Evolutionary conservation across 2,113 vertebrate genomes (phyloP).

Genomic region (Blennius ocellaris): DNA sequence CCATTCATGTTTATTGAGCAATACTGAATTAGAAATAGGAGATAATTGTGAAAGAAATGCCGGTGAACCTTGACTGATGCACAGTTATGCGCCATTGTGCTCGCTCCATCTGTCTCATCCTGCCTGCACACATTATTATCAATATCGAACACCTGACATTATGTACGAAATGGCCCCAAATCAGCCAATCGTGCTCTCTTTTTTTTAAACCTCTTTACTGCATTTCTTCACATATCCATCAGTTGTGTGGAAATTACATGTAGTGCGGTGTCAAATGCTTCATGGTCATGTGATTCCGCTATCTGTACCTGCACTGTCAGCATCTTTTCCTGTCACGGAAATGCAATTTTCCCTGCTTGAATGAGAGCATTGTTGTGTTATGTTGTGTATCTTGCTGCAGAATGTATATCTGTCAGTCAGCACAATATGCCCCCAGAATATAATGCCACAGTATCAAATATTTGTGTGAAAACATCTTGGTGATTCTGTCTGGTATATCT

Average conservation of each 20-base stretch:
- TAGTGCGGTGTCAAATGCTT: conserved; percentile 23
- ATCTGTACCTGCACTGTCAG: conserved; percentile 66
- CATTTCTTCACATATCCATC: conserved; percentile 12
- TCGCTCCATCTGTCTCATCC: not conserved
- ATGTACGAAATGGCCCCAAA: conserved; percentile 29
- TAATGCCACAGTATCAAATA: conserved; percentile 32
- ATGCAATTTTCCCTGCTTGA: conserved; percentile 52
- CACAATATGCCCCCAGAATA: conserved; percentile 36
- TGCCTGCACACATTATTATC: conserved; percentile 39
- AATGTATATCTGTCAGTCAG: conserved; percentile 49
- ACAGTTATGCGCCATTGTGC: not conserved
- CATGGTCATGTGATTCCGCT: conserved; percentile 41
- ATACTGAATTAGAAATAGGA: not conserved
- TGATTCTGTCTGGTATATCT: conserved; percentile 29
- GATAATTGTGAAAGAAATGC: conserved; percentile 9
- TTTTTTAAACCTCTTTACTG: not conserved
- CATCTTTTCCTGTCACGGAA: conserved; percentile 47
- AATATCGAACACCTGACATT: conserved; percentile 38
- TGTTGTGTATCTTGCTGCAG: conserved; percentile 36
- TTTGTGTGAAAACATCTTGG: conserved; percentile 29
- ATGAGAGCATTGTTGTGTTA: conserved; percentile 50
- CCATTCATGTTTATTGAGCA: not conserved
- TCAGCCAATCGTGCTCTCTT: conserved; percentile 26
- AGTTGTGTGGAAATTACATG: conserved; percentile 19
- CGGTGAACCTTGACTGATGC: not conserved